phyloP scores from a whole-genome alignment of 1,140 invertebrate species.

The Lanistes nyassanus region DNA sequence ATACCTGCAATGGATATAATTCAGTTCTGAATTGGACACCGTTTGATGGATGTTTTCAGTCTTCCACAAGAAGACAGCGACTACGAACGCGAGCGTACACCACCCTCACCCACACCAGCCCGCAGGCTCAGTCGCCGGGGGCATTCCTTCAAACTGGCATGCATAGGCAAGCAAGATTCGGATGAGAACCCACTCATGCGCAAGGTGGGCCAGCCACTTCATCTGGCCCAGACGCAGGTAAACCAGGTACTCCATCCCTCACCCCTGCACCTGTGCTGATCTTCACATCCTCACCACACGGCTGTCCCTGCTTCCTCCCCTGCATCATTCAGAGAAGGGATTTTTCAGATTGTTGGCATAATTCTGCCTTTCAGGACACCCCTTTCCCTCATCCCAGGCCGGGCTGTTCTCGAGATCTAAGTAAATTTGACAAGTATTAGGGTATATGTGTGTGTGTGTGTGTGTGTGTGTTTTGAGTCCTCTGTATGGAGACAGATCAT shows the following conservation, averaged over 20 bases:
- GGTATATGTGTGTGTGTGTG: too few relatives aligned
- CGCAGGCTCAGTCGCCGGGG: conserved; percentile 56
- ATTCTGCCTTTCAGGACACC: too few relatives aligned
- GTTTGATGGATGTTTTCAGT: conserved; percentile 34
- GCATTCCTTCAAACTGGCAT: conserved; percentile 61
- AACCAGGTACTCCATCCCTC: conserved; percentile 22
- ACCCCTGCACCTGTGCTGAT: too few relatives aligned
- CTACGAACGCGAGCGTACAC: conserved; percentile 58
- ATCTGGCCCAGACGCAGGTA: conserved; percentile 75
- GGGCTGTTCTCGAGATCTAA: too few relatives aligned
- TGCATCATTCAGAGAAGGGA: too few relatives aligned
- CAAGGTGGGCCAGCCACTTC: conserved; percentile 77
- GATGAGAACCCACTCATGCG: conserved; percentile 68
- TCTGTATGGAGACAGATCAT: too few relatives aligned
- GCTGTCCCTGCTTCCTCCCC: neutral
- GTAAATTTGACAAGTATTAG: too few relatives aligned
- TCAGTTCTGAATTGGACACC: too few relatives aligned
- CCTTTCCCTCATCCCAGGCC: too few relatives aligned
- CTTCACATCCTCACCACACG: neutral
- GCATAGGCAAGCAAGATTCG: conserved; percentile 67
- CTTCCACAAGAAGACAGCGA: conserved; percentile 66
- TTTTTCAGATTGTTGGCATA: too few relatives aligned
- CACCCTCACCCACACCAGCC: conserved; percentile 57
- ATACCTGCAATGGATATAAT: too few relatives aligned
- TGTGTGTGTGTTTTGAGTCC: too few relatives aligned